Evolutionary conservation across 2,113 vertebrate species (phyloP), one percentile per base, ranked within the genome.

Genomic region (Spizaetus ornatus): DNA sequence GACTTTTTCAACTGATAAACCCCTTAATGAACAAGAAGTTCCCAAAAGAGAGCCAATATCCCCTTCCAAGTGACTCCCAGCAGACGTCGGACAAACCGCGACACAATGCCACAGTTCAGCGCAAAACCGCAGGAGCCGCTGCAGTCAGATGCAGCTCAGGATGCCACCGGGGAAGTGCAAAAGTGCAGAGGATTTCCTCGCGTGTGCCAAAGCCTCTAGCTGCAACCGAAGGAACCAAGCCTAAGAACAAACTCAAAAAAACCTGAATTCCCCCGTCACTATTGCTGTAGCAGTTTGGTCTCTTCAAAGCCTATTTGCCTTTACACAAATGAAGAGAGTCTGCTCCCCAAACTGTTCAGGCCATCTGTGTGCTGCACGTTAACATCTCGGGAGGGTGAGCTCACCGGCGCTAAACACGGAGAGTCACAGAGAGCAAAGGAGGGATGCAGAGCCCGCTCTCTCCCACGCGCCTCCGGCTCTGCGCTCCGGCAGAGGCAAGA

Each of bases 311-410:
- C 95, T 61, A 26, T 97, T 95, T 98, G 84, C 53, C 76, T 87
- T 90, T n/a, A 56, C 90, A 92, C 45, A 95, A 69, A 95, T 15
- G 91, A 93, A 56, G 94, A 95, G 91, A 95, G 94, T 90, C 92
- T 97, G 97, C 97, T 97, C 95, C 94, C 96, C 96, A 94, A 58
- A 96, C 91, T 98, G 97, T 76, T 77, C 58, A 5, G 95, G 87
- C 95, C 97, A 97, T 94, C 96, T 98, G 97, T 67, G 96, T 74
- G 76, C 96, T 56, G 86, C 86, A 34, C 53, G 77, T 88, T 94
- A 87, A 29, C 87, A 52, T 21, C 95, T 83, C 72, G 5, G 73
- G 88, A 84, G 55, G 63, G 84, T 50, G 88, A 52, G 62, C 45
- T 71, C 83, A 34, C 62, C n/a, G 14, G 26, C 4, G 10, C 72